phyloP scores from a whole-genome alignment of 2,888 invertebrate species.

The Plutella xylostella region DNA sequence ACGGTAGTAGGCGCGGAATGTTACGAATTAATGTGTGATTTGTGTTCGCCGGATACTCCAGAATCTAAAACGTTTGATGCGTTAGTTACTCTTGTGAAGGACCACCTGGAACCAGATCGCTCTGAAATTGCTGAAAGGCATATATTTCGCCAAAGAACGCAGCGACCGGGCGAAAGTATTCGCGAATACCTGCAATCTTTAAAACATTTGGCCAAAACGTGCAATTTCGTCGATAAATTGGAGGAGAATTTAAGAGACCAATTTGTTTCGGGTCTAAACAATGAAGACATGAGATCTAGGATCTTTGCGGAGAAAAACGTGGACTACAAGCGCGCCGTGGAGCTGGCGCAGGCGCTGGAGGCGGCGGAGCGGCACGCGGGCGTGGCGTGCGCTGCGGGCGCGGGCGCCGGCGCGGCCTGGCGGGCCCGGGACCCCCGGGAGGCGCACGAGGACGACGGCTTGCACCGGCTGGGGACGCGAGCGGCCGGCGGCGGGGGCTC shows the following conservation, averaged over 20 bases:
- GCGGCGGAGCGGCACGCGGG: not conserved
- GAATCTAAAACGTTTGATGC: not conserved
- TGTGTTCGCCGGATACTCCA: not conserved
- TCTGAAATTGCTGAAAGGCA: constrained; percentile 3
- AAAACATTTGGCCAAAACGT: not conserved
- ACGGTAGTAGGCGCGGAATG: no score
- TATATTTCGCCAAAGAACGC: not conserved
- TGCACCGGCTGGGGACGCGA: constrained; percentile 3
- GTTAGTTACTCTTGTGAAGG: not conserved
- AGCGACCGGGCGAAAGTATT: not conserved
- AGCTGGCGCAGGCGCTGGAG: not conserved
- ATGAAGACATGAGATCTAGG: not conserved
- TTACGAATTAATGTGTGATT: not conserved
- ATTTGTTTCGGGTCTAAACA: not conserved
- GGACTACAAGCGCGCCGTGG: not conserved
- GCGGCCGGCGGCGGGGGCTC: no score
- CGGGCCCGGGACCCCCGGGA: not conserved
- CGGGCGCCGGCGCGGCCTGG: not conserved
- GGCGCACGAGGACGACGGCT: not conserved
- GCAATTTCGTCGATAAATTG: not conserved
- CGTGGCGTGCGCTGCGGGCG: no score
- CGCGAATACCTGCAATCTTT: not conserved
- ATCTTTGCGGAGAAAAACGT: not conserved
- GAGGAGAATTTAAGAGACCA: not conserved
- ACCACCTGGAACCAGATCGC: constrained; percentile 2